Percentiles rank a stretch among this genome's conserved stretches.
Evolutionary conservation across 2,797 vertebrate species (phyloP).

Genomic region (Ispidina lecontei): DNA sequence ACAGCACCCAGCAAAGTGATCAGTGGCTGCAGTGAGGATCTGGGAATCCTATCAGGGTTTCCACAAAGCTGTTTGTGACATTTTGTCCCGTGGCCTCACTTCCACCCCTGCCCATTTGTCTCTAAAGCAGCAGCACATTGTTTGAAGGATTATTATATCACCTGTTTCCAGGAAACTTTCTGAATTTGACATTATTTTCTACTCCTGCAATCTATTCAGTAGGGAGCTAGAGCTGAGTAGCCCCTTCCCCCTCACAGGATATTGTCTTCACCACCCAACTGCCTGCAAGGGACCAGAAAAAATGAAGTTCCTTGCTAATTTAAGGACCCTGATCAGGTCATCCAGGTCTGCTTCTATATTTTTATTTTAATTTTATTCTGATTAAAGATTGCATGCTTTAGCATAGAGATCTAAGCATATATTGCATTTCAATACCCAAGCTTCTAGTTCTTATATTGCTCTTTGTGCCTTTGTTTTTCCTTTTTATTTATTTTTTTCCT

Average conservation of each 20-base stretch:
- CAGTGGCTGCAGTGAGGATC: not conserved
- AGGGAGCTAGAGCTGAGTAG: not conserved
- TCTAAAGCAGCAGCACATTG: slow-evolving; percentile 29
- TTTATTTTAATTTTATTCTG: not conserved
- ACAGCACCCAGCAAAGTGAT: not conserved
- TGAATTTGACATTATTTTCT: slow-evolving; percentile 49
- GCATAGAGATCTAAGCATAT: not conserved
- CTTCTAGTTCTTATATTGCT: not conserved
- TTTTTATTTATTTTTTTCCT: not conserved
- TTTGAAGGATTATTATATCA: slow-evolving; percentile 43
- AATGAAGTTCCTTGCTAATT: not conserved
- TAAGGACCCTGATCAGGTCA: not conserved
- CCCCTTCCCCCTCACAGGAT: not conserved
- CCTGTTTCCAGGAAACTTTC: slow-evolving; percentile 59
- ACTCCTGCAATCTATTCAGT: not conserved
- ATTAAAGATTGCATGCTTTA: not conserved
- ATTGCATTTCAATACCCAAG: not conserved
- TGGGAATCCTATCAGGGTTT: slow-evolving; percentile 27
- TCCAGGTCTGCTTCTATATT: not conserved
- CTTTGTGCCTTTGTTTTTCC: not conserved
- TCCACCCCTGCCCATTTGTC: slow-evolving; percentile 7
- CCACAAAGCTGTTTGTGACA: not conserved
- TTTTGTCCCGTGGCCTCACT: slow-evolving; percentile 12
- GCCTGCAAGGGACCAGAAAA: not conserved
- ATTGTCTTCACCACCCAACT: slow-evolving; percentile 7